Evolutionary conservation across 2,888 invertebrate species (phyloP), one percentile per base, ranked within the genome.

Genomic region (Hermaeophaga mercurialis): DNA sequence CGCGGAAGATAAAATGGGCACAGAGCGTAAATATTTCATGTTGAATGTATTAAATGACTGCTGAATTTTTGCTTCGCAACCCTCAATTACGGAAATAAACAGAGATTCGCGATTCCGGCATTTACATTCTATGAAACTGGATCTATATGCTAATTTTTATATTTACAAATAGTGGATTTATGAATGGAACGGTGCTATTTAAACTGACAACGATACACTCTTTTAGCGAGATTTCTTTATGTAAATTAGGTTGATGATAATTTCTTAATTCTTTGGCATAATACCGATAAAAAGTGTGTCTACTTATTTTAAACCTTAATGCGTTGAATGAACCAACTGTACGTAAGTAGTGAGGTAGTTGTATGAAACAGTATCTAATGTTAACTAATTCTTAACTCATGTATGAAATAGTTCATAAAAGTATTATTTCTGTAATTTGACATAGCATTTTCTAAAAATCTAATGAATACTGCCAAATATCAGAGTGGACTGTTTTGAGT

Each of bases 91-190:
- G 48, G 39, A 48, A 45, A 45, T 38, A 48, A 38, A 48, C 38
- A 48, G 38, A 39, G 48, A 48, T 39, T 48, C 48, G 18, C 38
- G 38, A 48, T 18, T 39, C 18, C 39, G 28, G 39, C 15, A 38
- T 48, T 48, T 48, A 28, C 48, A 48, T 48, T 38, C 48, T 28
- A 48, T 48, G 28, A 26, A 48, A 48, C 48, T 48, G 19, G 38
- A 48, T 48, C 48, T 48, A 39, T 48, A 48, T 48, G 48, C 38
- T 48, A 48, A 48, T 48, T 48, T 46, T 48, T 48, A 22, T 47
- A 47, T 47, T 18, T 24, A 47, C 15, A 47, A 38, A 47, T 38
- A 26, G 39, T 6, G 18, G 24, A 48, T 48, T 38, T 48, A 48
- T 48, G 48, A 38, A 38, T 15, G 22, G 17, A 17, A 36, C 7